Percentiles rank a stretch among this genome's conserved stretches.
phyloP scores from a whole-genome alignment of 1,140 invertebrate species.

The Pseudomyrmex flavicornis region DNA sequence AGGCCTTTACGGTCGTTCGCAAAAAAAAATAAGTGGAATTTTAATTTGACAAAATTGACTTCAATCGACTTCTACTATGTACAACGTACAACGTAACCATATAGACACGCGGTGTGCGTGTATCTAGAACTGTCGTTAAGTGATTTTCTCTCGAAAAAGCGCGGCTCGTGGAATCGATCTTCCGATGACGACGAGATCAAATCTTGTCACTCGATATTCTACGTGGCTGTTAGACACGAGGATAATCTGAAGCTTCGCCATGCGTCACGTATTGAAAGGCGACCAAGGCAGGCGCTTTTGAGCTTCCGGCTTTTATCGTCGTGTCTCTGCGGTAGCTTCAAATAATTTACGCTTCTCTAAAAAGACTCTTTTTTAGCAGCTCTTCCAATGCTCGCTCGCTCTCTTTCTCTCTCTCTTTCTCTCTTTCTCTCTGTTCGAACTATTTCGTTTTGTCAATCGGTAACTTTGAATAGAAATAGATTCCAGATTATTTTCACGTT shows the following conservation, averaged over 20 bases:
- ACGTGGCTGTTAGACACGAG: slow-evolving; percentile 44
- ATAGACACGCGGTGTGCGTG: too few relatives aligned
- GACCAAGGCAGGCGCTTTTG: slow-evolving; percentile 2
- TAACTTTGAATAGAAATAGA: background rate
- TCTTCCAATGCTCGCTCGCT: background rate
- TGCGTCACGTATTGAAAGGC: slow-evolving; percentile 32
- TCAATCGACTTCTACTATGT: too few relatives aligned
- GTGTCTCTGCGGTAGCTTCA: background rate
- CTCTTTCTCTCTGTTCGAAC: background rate
- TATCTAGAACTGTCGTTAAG: too few relatives aligned
- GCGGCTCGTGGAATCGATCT: slow-evolving; percentile 28
- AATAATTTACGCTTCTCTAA: slow-evolving; percentile 21
- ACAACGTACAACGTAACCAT: too few relatives aligned
- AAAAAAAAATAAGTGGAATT: too few relatives aligned
- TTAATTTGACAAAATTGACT: too few relatives aligned
- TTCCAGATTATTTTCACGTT: background rate
- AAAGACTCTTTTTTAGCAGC: background rate
- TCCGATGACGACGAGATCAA: slow-evolving; percentile 32
- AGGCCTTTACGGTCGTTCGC: too few relatives aligned
- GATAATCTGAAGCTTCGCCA: slow-evolving; percentile 45
- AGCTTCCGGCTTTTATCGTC: background rate
- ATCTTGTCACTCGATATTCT: slow-evolving; percentile 35
- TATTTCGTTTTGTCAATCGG: background rate
- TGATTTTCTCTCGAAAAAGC: background rate
- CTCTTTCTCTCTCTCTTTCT: background rate